These are phyloP conservation scores for Eidolon dupreanum DNA, from an alignment of 2,797 vertebrate genomes.

Conservation along the genomic window DNA sequence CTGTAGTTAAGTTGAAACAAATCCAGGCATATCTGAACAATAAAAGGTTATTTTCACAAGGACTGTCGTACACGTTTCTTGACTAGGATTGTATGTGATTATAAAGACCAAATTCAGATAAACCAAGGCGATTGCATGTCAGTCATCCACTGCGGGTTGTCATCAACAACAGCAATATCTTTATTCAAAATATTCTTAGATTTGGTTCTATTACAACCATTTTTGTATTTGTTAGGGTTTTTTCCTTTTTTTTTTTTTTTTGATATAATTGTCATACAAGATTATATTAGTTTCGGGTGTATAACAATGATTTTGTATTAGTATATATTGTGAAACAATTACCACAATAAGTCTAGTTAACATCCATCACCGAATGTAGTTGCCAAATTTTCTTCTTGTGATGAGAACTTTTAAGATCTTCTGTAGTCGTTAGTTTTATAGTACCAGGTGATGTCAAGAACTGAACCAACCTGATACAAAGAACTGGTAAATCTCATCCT, in stretches of 20 bases:
- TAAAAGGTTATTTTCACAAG: not conserved
- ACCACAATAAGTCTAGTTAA: not conserved
- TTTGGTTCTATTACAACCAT: not conserved
- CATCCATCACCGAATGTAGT: not conserved
- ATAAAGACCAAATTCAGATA: not conserved
- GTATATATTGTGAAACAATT: not conserved
- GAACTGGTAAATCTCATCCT: not conserved
- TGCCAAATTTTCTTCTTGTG: not conserved
- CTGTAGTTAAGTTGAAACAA: slow-evolving; percentile 18
- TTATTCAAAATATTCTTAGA: slow-evolving; percentile 35
- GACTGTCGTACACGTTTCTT: not conserved
- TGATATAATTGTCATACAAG: not conserved
- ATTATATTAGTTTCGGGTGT: not conserved
- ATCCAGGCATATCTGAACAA: not conserved
- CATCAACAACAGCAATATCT: not conserved
- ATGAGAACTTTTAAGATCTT: not conserved
- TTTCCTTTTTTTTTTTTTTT: not conserved
- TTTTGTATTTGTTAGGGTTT: not conserved
- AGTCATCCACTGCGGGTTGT: not conserved
- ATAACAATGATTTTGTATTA: not conserved
- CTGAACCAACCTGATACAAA: not conserved
- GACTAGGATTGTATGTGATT: not conserved
- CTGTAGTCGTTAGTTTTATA: not conserved
- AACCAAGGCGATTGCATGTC: not conserved
- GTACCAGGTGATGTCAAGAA: slow-evolving; percentile 13